phyloP scores from a whole-genome alignment of 2,888 invertebrate genomes.

The Campaea margaritaria region DNA sequence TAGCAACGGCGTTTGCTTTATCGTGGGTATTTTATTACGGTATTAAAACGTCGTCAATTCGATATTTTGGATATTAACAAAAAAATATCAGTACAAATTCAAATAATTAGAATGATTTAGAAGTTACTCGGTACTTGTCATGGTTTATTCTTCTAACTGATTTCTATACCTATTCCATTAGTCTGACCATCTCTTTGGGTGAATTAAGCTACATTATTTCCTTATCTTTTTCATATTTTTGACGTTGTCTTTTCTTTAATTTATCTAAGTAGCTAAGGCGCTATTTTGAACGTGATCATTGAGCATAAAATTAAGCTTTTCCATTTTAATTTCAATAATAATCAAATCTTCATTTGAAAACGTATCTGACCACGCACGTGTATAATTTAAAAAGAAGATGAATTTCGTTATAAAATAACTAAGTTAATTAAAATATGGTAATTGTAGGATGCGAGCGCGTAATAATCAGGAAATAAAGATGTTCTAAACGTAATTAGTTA shows the following conservation, averaged over 20 bases:
- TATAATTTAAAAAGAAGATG: not conserved
- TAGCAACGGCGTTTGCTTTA: too few species aligned
- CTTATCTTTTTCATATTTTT: too few species aligned
- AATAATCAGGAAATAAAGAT: constrained; percentile 5
- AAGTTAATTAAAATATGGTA: constrained; percentile 13
- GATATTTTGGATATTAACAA: not conserved
- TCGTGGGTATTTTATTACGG: too few species aligned
- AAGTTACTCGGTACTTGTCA: too few species aligned
- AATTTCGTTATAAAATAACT: not conserved
- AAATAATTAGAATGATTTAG: too few species aligned
- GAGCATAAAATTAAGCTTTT: constrained; percentile 24
- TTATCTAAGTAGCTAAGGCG: not conserved
- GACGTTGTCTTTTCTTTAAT: too few species aligned
- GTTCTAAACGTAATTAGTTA: not conserved
- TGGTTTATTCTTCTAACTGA: too few species aligned
- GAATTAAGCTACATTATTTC: too few species aligned
- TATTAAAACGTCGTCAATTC: not conserved
- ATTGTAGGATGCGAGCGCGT: constrained; percentile 4
- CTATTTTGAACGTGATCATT: constrained; percentile 10
- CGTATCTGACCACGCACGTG: not conserved
- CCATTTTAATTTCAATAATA: not conserved
- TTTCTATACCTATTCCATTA: too few species aligned
- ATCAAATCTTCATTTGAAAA: not conserved
- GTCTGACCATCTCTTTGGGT: too few species aligned
- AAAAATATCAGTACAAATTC: not conserved